Conservation (phyloP, 1,140 invertebrate species). For the Drosophila fuyamai region DNA sequence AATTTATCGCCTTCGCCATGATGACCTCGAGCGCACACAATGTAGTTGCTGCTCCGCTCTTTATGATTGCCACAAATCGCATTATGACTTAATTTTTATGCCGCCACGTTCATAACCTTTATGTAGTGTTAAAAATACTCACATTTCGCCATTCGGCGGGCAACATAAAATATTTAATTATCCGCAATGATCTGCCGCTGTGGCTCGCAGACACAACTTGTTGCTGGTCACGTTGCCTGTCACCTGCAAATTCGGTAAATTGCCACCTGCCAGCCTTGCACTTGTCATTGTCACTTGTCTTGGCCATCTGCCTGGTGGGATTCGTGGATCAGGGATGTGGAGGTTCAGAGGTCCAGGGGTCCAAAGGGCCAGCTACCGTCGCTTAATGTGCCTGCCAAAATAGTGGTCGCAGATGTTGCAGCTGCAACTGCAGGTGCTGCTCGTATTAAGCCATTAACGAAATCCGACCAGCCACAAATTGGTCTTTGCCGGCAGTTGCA, state of each 20-base stretch:
- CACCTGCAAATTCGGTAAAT: constrained; percentile 25
- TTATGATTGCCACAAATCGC: constrained; percentile 64
- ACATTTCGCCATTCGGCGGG: constrained; percentile 26
- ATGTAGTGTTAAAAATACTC: constrained; percentile 65
- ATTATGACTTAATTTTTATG: constrained; percentile 79
- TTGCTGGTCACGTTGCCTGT: constrained; percentile 28
- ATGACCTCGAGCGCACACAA: constrained; percentile 40
- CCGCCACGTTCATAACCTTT: constrained; percentile 70
- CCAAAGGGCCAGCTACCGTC: background rate
- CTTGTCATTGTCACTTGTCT: constrained; percentile 31
- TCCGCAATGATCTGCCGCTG: constrained; percentile 38
- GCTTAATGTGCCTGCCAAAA: constrained; percentile 17
- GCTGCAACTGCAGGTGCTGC: constrained; percentile 22
- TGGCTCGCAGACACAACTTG: constrained; percentile 26
- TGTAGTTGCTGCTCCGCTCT: constrained; percentile 41
- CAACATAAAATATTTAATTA: constrained; percentile 65
- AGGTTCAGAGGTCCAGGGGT: background rate
- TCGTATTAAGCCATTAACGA: constrained; percentile 26
- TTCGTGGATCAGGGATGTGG: background rate
- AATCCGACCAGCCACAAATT: constrained; percentile 37
- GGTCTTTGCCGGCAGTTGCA: background rate
- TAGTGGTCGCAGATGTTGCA: constrained; percentile 11
- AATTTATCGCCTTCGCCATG: constrained; percentile 12
- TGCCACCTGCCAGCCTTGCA: constrained; percentile 36
- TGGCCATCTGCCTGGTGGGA: background rate